Conservation (phyloP, 2,797 vertebrate genomes). For the Selene dorsalis region DNA sequence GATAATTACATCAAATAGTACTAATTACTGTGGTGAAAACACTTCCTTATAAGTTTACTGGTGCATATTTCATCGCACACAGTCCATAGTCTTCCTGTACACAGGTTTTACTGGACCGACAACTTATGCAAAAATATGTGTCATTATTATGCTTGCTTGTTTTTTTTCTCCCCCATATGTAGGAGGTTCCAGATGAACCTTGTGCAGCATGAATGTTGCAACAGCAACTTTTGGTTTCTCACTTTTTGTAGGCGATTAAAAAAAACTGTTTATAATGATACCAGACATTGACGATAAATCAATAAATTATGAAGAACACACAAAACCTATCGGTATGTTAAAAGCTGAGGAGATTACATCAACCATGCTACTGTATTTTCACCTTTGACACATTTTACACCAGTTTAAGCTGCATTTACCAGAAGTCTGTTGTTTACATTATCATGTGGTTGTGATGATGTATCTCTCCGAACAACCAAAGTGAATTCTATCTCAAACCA, state of each 20-base stretch:
- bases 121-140: neutral
- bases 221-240: neutral
- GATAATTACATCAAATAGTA: neutral
- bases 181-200: neutral
- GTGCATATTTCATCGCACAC: no score
- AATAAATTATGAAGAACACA: neutral
- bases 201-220: neutral
- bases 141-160: neutral
- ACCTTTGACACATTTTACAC: neutral
- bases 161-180: neutral
- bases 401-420: neutral
- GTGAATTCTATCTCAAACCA: conserved; percentile 8
- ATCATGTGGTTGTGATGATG: conserved; percentile 13
- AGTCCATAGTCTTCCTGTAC: neutral
- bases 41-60: no score
- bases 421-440: neutral
- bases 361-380: neutral
- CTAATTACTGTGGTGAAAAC: neutral
- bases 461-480: neutral
- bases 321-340: neutral
- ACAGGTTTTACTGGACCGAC: conserved; percentile 18
- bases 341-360: neutral
- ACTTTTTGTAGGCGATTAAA: neutral
- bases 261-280: no score
- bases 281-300: no score